Evolutionary conservation across 1,140 invertebrate genomes (phyloP), one percentile per base, ranked within the genome.

Genomic region (Atopsyche davidsoni): DNA sequence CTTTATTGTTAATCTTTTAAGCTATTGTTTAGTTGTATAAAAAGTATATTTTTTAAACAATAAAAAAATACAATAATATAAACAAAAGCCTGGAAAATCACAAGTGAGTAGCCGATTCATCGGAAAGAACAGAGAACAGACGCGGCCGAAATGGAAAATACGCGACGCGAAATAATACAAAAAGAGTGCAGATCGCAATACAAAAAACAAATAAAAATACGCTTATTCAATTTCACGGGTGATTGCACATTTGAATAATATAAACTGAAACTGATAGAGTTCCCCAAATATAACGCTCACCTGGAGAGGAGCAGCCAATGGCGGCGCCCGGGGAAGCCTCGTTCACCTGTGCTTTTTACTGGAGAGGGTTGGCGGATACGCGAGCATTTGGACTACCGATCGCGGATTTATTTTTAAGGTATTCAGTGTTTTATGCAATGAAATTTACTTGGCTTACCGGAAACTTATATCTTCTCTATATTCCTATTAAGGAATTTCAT

Each of bases 231-330:
- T 57, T 57, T 57, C 55, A 47, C 36, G 55, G 55, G 50, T 53
- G 55, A 57, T 53, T 57, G 55, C 55, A 49, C 55, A 53, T 52
- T 53, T 57, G 55, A 53, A 57, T 57, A 57, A 53, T 57, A 57
- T 57, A 57, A 44, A 56, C 50, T 35, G 50, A 49, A 57, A 49
- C 50, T 53, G 50, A 53, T 53, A 57, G 46, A 50, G 49, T 56
- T 56, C 53, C 51, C 41, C 46, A 47, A 57, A 57, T 53, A 52
- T 52, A 46, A 44, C 50, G 46, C 47, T 42, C 18, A 21, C 17
- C 40, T 18, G 17, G 40, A 42, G 11, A 10, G 17, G 16, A 21
- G 14, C n/a, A n/a, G n/a, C n/a, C n/a, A n/a, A n/a, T n/a, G n/a
- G 50, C 32, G 11, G 17, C 14, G 40, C 19, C 13, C 21, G 22